These are phyloP conservation scores for Tolypeutes matacus DNA, from an alignment of 2,797 vertebrate genomes.

Conservation along the genomic window DNA sequence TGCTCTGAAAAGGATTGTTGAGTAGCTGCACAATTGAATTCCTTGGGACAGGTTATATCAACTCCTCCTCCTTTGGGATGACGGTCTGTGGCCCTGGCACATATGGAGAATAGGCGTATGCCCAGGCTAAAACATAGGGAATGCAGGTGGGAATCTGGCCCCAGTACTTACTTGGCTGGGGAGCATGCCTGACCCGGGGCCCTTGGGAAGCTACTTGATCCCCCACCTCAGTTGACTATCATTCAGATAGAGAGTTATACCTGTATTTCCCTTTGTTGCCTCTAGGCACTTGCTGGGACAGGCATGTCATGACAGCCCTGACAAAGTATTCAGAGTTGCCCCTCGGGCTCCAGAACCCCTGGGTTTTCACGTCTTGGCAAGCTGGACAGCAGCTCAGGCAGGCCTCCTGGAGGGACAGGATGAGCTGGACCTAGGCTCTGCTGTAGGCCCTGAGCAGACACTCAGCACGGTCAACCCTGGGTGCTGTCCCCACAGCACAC, in stretches of 20 bases:
- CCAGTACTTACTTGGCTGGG: neutral
- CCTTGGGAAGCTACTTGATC: neutral
- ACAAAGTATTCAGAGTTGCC: constrained; percentile 3
- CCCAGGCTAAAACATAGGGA: neutral
- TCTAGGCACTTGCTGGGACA: neutral
- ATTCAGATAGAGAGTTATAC: constrained; percentile 29
- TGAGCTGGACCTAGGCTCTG: neutral
- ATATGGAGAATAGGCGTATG: too few relatives aligned
- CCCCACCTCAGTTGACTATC: neutral
- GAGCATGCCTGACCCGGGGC: neutral
- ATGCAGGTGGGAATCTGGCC: neutral
- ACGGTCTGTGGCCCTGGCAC: neutral
- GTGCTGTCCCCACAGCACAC: neutral
- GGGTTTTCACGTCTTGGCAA: constrained; percentile 51
- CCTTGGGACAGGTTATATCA: constrained; percentile 10
- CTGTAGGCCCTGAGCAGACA: neutral
- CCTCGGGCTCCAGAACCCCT: neutral
- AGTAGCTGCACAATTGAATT: constrained; percentile 51
- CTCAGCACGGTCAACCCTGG: neutral
- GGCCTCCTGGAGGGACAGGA: neutral
- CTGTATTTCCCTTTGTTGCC: neutral
- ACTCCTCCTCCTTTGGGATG: neutral
- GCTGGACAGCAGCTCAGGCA: neutral
- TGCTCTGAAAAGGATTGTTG: constrained; percentile 14
- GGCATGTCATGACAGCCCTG: neutral